A percentile compares a stretch with the other conserved stretches of the same genome.
Conservation (phyloP, 2,797 vertebrate species). For the Sarcoramphus papa region DNA sequence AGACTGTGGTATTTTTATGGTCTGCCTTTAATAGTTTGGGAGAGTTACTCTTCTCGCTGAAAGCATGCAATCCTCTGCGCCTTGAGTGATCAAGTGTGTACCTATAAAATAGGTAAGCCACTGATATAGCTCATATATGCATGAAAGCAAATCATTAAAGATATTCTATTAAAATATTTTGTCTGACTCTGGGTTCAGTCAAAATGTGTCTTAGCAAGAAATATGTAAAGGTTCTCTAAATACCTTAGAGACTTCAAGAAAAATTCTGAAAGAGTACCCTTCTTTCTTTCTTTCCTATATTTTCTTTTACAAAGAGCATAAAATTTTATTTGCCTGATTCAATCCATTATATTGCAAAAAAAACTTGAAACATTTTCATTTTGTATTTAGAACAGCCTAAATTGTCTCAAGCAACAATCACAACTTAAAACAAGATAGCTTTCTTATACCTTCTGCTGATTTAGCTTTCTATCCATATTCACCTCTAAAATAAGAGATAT, state of each 20-base stretch:
- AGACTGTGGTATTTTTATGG: neutral
- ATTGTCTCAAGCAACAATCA: neutral
- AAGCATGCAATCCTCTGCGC: neutral
- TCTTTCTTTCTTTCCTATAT: neutral
- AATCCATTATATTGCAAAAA: neutral
- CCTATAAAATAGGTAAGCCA: neutral
- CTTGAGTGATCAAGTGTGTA: neutral
- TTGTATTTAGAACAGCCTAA: neutral
- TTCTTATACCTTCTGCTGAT: neutral
- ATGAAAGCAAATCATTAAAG: neutral
- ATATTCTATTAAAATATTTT: neutral
- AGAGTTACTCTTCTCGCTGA: neutral
- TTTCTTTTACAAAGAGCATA: neutral
- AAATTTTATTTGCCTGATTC: neutral
- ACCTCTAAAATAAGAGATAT: neutral
- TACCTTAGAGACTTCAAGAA: neutral
- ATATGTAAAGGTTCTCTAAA: neutral
- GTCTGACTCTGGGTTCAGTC: neutral
- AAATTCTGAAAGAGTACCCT: neutral
- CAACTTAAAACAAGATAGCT: neutral
- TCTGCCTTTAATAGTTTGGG: neutral
- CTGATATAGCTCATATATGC: neutral
- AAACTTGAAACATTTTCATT: neutral
- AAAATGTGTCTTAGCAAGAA: neutral
- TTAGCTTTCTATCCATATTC: neutral